A percentile compares a stretch with the other conserved stretches of the same genome.
Evolutionary conservation across 2,113 vertebrate species (phyloP).

Genomic region (Notothenia rossii): DNA sequence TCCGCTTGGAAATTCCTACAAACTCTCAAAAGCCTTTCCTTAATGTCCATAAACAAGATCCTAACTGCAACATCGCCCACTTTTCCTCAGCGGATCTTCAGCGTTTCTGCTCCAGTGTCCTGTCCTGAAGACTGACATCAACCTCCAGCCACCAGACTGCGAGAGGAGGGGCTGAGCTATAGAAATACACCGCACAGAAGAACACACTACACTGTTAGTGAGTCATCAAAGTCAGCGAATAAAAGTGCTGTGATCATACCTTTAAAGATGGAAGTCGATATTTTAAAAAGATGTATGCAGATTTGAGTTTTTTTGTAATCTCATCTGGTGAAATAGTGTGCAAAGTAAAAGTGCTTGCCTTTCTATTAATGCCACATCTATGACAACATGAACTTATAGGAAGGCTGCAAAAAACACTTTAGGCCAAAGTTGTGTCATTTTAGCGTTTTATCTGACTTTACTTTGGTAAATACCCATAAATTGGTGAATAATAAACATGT

Average conservation of each 20-base stretch:
- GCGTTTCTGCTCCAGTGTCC: conserved; percentile 55
- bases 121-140: conserved; percentile 78
- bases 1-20: conserved; percentile 44
- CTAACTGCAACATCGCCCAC: conserved; percentile 70
- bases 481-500: not conserved
- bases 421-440: conserved; percentile 38
- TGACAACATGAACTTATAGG: not conserved
- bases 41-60: conserved; percentile 61
- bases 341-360: not conserved
- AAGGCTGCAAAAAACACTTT: conserved; percentile 18
- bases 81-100: conserved; percentile 22
- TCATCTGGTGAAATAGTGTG: not conserved
- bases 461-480: not conserved
- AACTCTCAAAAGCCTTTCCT: conserved; percentile 63
- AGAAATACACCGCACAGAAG: conserved; percentile 41
- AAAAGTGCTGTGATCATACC: not conserved
- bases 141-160: conserved; percentile 49
- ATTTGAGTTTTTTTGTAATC: not conserved
- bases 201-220: not conserved
- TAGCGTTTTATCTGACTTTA: not conserved
- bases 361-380: conserved; percentile 35
- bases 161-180: conserved; percentile 66
- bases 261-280: fast-evolving
- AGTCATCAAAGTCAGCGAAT: not conserved
- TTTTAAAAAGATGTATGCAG: not conserved